These are phyloP conservation scores for Phalera bucephala DNA, from an alignment of 2,888 invertebrate genomes.

Conservation along the genomic window DNA sequence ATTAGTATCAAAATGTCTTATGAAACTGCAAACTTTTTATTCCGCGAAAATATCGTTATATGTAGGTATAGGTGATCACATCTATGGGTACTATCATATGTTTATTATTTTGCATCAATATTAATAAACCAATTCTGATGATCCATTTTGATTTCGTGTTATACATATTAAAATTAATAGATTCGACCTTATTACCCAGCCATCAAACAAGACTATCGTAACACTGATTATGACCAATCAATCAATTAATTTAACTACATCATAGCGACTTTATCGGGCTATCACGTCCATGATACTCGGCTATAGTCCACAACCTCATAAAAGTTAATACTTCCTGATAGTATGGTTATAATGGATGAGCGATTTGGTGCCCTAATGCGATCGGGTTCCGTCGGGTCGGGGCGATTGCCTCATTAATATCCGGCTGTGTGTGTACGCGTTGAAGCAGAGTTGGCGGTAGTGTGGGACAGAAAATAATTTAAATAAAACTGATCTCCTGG, in stretches of 20 bases:
- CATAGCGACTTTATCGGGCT: constrained; percentile 9
- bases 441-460: constrained; percentile 24
- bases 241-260: constrained; percentile 27
- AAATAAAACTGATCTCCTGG: too few species aligned
- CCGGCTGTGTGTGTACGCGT: constrained; percentile 53
- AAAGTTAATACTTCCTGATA: constrained; percentile 44
- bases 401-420: constrained; percentile 70
- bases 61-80: too few species aligned
- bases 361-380: constrained; percentile 48
- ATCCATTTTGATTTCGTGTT: background rate
- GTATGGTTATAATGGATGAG: constrained; percentile 55
- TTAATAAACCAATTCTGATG: too few species aligned
- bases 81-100: too few species aligned
- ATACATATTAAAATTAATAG: constrained; percentile 15
- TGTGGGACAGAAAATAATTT: background rate
- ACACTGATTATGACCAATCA: constrained; percentile 21
- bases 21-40: too few species aligned
- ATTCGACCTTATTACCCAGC: constrained; percentile 19
- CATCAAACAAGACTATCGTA: constrained; percentile 3
- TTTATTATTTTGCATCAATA: too few species aligned
- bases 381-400: constrained; percentile 46
- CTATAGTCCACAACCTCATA: constrained; percentile 31
- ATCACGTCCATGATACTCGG: constrained; percentile 18
- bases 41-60: too few species aligned
- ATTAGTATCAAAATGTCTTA: too few species aligned